Conservation (phyloP, 2,888 invertebrate species). For the Herminia tarsipennalis region DNA sequence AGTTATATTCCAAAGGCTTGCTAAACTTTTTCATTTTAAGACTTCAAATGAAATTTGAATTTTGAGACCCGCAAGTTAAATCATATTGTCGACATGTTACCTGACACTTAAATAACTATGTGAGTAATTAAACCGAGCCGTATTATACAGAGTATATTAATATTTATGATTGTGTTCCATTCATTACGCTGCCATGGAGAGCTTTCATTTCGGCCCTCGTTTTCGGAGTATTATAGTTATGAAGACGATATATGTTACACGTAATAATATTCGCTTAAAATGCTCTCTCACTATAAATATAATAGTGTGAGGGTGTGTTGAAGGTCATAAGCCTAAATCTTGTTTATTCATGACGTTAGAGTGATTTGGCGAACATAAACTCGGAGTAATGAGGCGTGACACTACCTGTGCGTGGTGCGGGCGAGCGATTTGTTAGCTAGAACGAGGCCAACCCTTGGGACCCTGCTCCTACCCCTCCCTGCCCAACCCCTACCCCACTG, state of each 20-base stretch:
- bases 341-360: conserved; percentile 67
- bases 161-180: conserved; percentile 23
- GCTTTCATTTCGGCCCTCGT: conserved; percentile 5
- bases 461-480: conserved; percentile 33
- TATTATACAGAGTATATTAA: conserved; percentile 24
- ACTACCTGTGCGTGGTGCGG: conserved; percentile 71
- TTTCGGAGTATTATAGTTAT: conserved; percentile 5
- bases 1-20: conserved; percentile 43
- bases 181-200: conserved; percentile 11
- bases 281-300: neutral
- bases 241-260: conserved; percentile 1
- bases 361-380: conserved; percentile 74
- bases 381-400: conserved; percentile 74
- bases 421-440: conserved; percentile 66
- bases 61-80: conserved; percentile 8
- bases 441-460: conserved; percentile 59
- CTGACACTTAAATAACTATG: conserved; percentile 16
- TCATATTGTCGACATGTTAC: conserved; percentile 1
- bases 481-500: conserved; percentile 38
- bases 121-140: conserved; percentile 16
- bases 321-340: conserved; percentile 54
- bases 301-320: conserved; percentile 34
- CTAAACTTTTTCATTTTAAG: conserved; percentile 38
- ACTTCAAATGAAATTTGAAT: conserved; percentile 22
- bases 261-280: conserved; percentile 8